Percentiles rank a stretch among this genome's conserved stretches.
phyloP scores from a whole-genome alignment of 2,888 invertebrate genomes.

The Dolomedes plantarius region DNA sequence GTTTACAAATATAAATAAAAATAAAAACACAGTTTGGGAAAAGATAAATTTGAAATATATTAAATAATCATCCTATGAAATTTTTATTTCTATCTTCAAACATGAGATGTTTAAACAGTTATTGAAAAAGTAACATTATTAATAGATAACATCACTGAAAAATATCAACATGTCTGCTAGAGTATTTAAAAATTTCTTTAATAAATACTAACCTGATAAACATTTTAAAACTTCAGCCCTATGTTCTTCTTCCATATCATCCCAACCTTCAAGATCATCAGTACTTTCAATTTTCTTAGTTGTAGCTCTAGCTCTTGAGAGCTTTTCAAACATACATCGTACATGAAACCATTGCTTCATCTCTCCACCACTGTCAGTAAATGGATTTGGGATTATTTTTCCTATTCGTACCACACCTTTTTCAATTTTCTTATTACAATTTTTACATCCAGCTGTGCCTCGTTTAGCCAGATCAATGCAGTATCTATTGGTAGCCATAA shows the following conservation, averaged over 20 bases:
- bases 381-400: slow-evolving; percentile 87
- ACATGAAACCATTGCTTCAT: slow-evolving; percentile 93
- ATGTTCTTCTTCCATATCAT: slow-evolving; percentile 82
- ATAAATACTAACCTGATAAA: slow-evolving; percentile 40
- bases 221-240: slow-evolving; percentile 81
- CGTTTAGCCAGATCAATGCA: slow-evolving; percentile 87
- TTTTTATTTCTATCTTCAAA: too few species aligned
- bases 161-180: too few species aligned
- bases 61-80: too few species aligned
- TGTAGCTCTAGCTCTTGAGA: slow-evolving; percentile 86
- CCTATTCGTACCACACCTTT: slow-evolving; percentile 85
- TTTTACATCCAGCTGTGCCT: slow-evolving; percentile 89
- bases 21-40: too few species aligned
- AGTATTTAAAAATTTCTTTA: too few species aligned
- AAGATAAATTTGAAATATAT: too few species aligned
- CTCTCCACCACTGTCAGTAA: slow-evolving; percentile 83
- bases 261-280: slow-evolving; percentile 85
- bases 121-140: too few species aligned
- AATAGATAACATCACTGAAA: too few species aligned
- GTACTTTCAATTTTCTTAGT: slow-evolving; percentile 88
- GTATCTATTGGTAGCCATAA: slow-evolving; percentile 78
- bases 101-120: too few species aligned
- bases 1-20: too few species aligned
- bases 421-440: slow-evolving; percentile 87
- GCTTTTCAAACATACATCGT: slow-evolving; percentile 86